These are phyloP conservation scores for Myoxocephalus aenaeus DNA, from an alignment of 2,797 vertebrate genomes.

Conservation along the genomic window DNA sequence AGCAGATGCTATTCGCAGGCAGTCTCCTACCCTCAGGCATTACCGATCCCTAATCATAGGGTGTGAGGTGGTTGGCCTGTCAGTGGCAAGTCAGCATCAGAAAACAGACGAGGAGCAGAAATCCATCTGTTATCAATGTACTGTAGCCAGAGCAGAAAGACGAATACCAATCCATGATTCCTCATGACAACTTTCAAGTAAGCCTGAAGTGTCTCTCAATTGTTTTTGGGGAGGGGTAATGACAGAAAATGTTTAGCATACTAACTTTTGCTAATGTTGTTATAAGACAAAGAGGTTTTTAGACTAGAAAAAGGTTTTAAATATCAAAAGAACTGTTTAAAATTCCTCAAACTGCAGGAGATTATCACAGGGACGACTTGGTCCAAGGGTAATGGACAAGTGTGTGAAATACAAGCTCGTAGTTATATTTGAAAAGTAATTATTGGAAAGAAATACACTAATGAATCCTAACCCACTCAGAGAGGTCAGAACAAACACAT, in stretches of 20 bases:
- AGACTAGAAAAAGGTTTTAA: neutral
- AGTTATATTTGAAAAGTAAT: neutral
- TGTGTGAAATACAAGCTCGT: neutral
- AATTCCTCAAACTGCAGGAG: neutral
- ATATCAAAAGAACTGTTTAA: neutral
- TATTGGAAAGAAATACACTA: neutral
- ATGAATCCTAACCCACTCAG: conserved; percentile 9
- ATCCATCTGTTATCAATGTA: conserved; percentile 53
- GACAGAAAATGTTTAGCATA: neutral
- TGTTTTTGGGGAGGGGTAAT: neutral
- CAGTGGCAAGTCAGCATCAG: conserved; percentile 50
- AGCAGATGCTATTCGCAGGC: conserved; percentile 52
- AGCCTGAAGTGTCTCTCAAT: conserved; percentile 13
- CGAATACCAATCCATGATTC: conserved; percentile 4
- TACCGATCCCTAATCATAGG: conserved; percentile 70
- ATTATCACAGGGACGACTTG: neutral
- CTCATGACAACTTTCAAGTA: conserved; percentile 5
- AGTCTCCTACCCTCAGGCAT: conserved; percentile 47
- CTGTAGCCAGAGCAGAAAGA: neutral
- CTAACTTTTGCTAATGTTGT: conserved; percentile 16
- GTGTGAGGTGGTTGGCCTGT: conserved; percentile 52
- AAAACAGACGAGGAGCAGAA: conserved; percentile 34
- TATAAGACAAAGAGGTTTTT: neutral
- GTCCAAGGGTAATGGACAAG: neutral
- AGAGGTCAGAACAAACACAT: conserved; percentile 10